These are phyloP conservation scores for Myotis brandtii DNA, from an alignment of 2,113 vertebrate genomes.

Conservation along the genomic window DNA sequence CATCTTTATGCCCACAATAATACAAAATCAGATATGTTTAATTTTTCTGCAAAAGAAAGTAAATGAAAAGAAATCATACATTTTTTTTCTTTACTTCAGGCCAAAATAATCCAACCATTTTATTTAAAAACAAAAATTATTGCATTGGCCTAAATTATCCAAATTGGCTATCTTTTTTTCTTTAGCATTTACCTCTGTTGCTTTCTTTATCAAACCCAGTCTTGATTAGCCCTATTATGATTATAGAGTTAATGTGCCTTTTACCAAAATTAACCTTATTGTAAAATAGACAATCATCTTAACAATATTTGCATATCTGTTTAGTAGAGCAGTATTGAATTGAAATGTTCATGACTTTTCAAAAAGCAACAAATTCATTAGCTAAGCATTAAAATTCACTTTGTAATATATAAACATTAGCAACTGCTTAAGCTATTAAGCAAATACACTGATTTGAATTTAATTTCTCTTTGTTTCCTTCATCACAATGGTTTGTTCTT, in stretches of 20 bases:
- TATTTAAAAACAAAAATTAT: conserved; percentile 76
- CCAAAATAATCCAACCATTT: conserved; percentile 59
- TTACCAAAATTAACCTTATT: conserved; percentile 81
- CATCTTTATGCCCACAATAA: conserved; percentile 39
- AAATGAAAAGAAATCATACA: conserved; percentile 70
- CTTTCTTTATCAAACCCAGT: conserved; percentile 60
- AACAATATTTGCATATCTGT: conserved; percentile 82
- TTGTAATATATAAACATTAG: conserved; percentile 70
- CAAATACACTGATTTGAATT: conserved; percentile 81
- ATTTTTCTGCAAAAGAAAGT: conserved; percentile 50
- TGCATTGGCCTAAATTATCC: conserved; percentile 70
- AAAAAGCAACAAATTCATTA: conserved; percentile 82
- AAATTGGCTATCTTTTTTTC: conserved; percentile 72
- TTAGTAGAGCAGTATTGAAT: conserved; percentile 70
- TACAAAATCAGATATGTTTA: conserved; percentile 60
- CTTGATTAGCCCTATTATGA: conserved; percentile 81
- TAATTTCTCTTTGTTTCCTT: conserved; percentile 79
- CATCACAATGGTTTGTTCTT: conserved; percentile 60
- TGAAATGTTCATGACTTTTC: conserved; percentile 78
- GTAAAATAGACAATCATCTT: conserved; percentile 80
- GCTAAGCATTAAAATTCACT: conserved; percentile 72
- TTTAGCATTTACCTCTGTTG: conserved; percentile 73
- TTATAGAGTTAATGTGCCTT: conserved; percentile 75
- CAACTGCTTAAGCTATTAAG: conserved; percentile 75
- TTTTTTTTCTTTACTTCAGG: conserved; percentile 45